Percentiles rank a stretch among this genome's conserved stretches.
Evolutionary conservation across 1,140 invertebrate species (phyloP).

Genomic region (Drosophila obscura): DNA sequence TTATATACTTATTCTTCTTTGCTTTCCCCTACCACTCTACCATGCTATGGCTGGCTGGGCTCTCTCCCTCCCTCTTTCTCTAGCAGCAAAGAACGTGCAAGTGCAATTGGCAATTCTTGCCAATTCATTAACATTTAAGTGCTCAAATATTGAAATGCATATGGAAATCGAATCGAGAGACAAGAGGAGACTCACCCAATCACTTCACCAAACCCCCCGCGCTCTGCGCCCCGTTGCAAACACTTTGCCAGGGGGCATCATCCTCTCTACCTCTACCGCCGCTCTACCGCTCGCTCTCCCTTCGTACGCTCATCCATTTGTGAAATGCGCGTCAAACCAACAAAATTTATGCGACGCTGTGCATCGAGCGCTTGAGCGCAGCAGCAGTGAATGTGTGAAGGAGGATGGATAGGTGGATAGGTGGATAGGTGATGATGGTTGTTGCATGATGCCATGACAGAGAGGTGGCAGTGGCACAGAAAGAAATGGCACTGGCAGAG

Average conservation of each 20-base stretch:
- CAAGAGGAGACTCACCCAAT: background rate
- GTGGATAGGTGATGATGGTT: too few species aligned
- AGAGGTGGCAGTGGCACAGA: background rate
- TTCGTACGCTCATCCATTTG: background rate
- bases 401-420: background rate
- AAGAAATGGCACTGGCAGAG: background rate
- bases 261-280: background rate
- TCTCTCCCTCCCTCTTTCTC: too few species aligned
- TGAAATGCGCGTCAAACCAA: conserved; percentile 46
- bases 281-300: background rate
- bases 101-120: conserved; percentile 16
- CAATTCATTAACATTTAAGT: conserved; percentile 51
- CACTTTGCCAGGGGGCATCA: background rate
- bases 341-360: conserved; percentile 66
- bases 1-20: too few species aligned
- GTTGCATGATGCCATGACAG: background rate
- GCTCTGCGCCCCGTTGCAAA: background rate
- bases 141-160: conserved; percentile 40
- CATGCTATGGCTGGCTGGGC: too few species aligned
- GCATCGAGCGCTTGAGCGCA: conserved; percentile 37
- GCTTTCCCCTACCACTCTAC: too few species aligned
- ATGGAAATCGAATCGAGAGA: background rate
- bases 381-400: conserved; percentile 12
- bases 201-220: too few species aligned
- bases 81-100: background rate